Percentiles rank a stretch among this genome's conserved stretches.
phyloP scores from a whole-genome alignment of 2,113 vertebrate species.

The Pterocles gutturalis region DNA sequence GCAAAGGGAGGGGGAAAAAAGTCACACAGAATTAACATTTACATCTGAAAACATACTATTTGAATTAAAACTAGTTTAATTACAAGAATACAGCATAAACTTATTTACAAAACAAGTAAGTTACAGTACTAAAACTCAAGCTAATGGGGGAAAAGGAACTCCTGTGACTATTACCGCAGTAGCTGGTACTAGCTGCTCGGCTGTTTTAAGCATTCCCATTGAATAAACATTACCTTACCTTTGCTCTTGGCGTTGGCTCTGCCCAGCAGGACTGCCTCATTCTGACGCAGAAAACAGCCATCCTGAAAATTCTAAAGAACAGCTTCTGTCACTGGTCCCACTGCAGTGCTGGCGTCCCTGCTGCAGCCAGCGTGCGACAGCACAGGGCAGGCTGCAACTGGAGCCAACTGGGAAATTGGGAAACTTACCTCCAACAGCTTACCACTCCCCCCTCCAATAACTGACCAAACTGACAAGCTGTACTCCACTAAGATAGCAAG shows the following conservation, averaged over 20 bases:
- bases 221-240: constrained; percentile 94
- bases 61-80: constrained; percentile 41
- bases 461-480: constrained; percentile 64
- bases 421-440: constrained; percentile 78
- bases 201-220: constrained; percentile 83
- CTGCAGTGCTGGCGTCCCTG: constrained; percentile 78
- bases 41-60: constrained; percentile 67
- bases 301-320: constrained; percentile 96
- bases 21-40: constrained; percentile 61
- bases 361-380: constrained; percentile 70
- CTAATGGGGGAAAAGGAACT: constrained; percentile 50
- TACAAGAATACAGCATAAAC: constrained; percentile 31
- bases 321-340: constrained; percentile 94
- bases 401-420: constrained; percentile 73
- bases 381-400: constrained; percentile 73
- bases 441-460: constrained; percentile 67
- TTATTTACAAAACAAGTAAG: constrained; percentile 39
- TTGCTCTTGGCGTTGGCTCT: constrained; percentile 85
- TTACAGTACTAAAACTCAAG: constrained; percentile 58
- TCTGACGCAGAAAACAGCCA: constrained; percentile 89
- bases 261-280: constrained; percentile 85
- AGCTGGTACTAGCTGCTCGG: constrained; percentile 56
- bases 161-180: constrained; percentile 54
- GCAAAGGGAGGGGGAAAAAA: constrained; percentile 28
- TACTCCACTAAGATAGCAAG: constrained; percentile 41